Evolutionary conservation across 2,888 invertebrate species (phyloP).

Genomic region (Agrochola lychnidis): DNA sequence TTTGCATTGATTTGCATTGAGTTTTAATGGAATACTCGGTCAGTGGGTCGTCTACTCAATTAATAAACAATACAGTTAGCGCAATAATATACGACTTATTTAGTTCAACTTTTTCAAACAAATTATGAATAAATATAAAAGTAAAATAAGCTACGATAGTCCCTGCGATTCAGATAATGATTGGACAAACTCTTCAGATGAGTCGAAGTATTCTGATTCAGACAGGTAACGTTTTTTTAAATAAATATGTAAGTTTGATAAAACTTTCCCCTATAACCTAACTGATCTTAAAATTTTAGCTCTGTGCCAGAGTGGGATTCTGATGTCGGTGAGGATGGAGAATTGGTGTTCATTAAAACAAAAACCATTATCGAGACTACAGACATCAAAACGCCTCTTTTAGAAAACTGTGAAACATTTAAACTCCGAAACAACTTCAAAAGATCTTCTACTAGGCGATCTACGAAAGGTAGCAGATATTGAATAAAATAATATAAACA

Average conservation of each 20-base stretch:
- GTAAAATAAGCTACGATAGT: slow-evolving; percentile 80
- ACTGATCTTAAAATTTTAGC: slow-evolving; percentile 77
- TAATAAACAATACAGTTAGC: not conserved
- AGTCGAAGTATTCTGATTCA: slow-evolving; percentile 91
- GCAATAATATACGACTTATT: not conserved
- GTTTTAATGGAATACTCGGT: too few relatives aligned
- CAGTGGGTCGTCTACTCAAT: too few relatives aligned
- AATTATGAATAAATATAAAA: slow-evolving; percentile 77
- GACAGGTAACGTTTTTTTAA: slow-evolving; percentile 85
- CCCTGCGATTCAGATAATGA: slow-evolving; percentile 87
- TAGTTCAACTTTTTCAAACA: not conserved
- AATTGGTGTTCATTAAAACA: slow-evolving; percentile 92
- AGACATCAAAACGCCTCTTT: slow-evolving; percentile 76
- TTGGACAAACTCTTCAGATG: slow-evolving; percentile 86
- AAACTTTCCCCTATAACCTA: not conserved
- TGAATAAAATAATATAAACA: not conserved
- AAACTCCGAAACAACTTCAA: slow-evolving; percentile 87
- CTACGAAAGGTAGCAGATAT: slow-evolving; percentile 81
- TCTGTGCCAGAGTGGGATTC: slow-evolving; percentile 93
- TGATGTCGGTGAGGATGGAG: slow-evolving; percentile 92
- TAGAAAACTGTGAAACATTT: slow-evolving; percentile 86
- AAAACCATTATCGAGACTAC: slow-evolving; percentile 71
- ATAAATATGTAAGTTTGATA: not conserved
- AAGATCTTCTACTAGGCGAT: slow-evolving; percentile 84
- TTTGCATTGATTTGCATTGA: too few relatives aligned